Evolutionary conservation across 2,113 vertebrate genomes (phyloP).

Genomic region (Notechis scutatus): DNA sequence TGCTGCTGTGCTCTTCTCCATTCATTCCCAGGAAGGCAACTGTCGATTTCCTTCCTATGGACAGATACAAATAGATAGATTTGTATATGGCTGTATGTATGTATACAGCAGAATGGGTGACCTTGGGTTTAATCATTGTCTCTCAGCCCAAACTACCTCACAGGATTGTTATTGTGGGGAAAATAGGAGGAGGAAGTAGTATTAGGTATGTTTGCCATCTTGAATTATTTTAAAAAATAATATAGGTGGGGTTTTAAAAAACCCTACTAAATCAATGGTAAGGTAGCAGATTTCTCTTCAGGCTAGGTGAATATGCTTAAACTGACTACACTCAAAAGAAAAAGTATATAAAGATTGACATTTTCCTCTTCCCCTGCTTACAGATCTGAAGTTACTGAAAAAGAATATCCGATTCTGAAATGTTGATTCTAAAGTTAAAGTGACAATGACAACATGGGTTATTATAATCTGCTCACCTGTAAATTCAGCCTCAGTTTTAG

Average conservation of each 20-base stretch:
- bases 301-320: not conserved
- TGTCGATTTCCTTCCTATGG: not conserved
- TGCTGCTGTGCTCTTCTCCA: not conserved
- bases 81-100: not conserved
- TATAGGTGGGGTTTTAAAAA: not conserved
- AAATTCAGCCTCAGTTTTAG: not conserved
- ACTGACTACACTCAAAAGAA: not conserved
- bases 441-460: not conserved
- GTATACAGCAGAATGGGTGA: not conserved
- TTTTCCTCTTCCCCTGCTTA: rapidly evolving
- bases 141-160: not conserved
- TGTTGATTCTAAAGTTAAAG: not conserved
- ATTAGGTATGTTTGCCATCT: not conserved
- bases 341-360: not conserved
- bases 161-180: not conserved
- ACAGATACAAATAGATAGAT: not conserved
- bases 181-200: not conserved
- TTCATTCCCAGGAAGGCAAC: not conserved
- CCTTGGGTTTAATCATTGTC: not conserved
- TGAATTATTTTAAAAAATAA: not conserved
- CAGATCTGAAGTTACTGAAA: not conserved
- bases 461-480: not conserved
- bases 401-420: not conserved
- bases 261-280: not conserved
- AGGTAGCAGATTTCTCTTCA: not conserved